Evolutionary conservation across 2,113 vertebrate species (phyloP).

Genomic region (Passerina amoena): DNA sequence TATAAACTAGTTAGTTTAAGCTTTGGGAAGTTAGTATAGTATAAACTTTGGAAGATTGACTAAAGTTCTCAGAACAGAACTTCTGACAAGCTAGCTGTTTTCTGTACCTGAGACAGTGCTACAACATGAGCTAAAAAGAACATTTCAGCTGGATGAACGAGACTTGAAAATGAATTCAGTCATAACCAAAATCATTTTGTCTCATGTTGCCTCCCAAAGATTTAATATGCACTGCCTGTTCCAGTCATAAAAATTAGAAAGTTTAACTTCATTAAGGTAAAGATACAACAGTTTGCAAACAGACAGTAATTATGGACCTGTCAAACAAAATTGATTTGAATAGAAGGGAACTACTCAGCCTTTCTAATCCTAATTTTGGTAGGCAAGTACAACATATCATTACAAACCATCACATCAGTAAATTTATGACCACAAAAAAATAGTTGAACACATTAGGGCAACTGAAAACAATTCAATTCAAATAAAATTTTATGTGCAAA

Average conservation of each 20-base stretch:
- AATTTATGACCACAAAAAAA: background rate
- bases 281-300: background rate
- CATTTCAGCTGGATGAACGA: background rate
- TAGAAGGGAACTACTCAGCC: background rate
- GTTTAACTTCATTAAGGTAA: background rate
- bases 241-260: background rate
- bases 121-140: background rate
- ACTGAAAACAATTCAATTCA: background rate
- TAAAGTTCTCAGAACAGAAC: background rate
- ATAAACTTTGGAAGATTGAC: background rate
- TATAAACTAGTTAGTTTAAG: background rate
- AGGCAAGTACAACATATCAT: background rate
- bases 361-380: background rate
- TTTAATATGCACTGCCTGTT: background rate
- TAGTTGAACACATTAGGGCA: background rate
- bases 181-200: background rate
- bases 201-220: background rate
- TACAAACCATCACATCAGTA: background rate
- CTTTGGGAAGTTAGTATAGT: background rate
- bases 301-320: background rate
- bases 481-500: background rate
- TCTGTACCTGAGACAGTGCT: background rate
- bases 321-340: background rate
- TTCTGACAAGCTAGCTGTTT: background rate
- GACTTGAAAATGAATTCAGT: background rate